phyloP scores from a whole-genome alignment of 2,797 vertebrate genomes.

The Limnodromus scolopaceus region DNA sequence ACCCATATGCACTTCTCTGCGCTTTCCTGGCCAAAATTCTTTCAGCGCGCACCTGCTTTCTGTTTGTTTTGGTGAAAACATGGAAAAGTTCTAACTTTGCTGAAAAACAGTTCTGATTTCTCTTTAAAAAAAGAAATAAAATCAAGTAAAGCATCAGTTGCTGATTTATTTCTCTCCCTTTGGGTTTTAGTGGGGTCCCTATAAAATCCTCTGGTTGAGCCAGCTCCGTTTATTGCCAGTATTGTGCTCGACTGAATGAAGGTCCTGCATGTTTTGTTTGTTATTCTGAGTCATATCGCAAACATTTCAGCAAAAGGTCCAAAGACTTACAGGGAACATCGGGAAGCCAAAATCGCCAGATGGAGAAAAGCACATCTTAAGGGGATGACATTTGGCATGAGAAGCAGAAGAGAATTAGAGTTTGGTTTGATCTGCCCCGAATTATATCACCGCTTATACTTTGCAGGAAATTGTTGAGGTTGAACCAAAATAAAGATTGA shows the following conservation, averaged over 20 bases:
- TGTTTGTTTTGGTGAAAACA: slow-evolving; percentile 63
- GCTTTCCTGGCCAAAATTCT: slow-evolving; percentile 22
- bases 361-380: slow-evolving; percentile 62
- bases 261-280: slow-evolving; percentile 71
- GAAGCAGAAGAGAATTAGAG: slow-evolving; percentile 9
- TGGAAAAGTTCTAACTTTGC: neutral
- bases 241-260: slow-evolving; percentile 30
- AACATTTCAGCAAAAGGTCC: slow-evolving; percentile 72
- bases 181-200: slow-evolving; percentile 58
- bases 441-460: slow-evolving; percentile 9
- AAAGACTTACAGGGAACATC: slow-evolving; percentile 56
- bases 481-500: neutral
- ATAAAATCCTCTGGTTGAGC: slow-evolving; percentile 54
- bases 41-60: slow-evolving; percentile 59
- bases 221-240: slow-evolving; percentile 56
- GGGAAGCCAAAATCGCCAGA: slow-evolving; percentile 59
- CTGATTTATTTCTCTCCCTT: slow-evolving; percentile 40
- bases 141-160: neutral
- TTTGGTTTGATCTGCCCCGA: slow-evolving; percentile 19
- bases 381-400: slow-evolving; percentile 50
- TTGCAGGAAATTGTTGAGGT: slow-evolving; percentile 35
- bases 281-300: slow-evolving; percentile 79
- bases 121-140: neutral
- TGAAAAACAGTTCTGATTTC: neutral
- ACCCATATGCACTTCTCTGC: neutral